Conservation (phyloP, 37 sponge, comb jelly and placozoan species). For the Mnemiopsis leidyi region DNA sequence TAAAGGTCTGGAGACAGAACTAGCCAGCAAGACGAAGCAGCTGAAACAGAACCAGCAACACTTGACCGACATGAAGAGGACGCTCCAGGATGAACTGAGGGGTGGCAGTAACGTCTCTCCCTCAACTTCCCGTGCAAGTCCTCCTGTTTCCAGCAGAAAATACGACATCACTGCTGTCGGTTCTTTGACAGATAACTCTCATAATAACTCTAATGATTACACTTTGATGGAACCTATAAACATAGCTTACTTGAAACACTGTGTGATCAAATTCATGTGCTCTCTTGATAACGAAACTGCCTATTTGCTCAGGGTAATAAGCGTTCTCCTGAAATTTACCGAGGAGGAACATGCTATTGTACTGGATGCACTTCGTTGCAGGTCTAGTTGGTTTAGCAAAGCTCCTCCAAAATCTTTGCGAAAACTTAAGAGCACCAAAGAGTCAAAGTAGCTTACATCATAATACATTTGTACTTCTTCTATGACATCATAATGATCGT, state of each 20-base stretch:
- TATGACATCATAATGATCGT: too few relatives aligned
- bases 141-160: neutral
- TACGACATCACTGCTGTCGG: neutral
- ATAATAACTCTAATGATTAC: neutral
- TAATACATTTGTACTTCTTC: too few relatives aligned
- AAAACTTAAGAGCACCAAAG: slow-evolving; percentile 50
- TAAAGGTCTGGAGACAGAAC: neutral
- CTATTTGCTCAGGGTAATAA: slow-evolving; percentile 1
- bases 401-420: neutral
- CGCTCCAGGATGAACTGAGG: slow-evolving; percentile 1
- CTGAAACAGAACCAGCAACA: slow-evolving; percentile 59
- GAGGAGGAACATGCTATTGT: slow-evolving; percentile 15
- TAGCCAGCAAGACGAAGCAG: slow-evolving; percentile 41
- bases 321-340: slow-evolving; percentile 27
- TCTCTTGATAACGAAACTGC: slow-evolving; percentile 31
- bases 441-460: too few relatives aligned
- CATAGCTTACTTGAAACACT: slow-evolving; percentile 34
- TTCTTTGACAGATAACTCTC: neutral
- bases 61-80: slow-evolving; percentile 30
- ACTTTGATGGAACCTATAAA: neutral
- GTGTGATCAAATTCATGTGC: slow-evolving; percentile 38
- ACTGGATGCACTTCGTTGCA: neutral
- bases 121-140: slow-evolving; percentile 12
- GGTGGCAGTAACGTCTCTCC: slow-evolving; percentile 55
- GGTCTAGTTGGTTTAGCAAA: slow-evolving; percentile 43